A percentile compares a stretch with the other conserved stretches of the same genome.
phyloP scores from a whole-genome alignment of 2,888 invertebrate species.

The Zhuqinia jingwanae region DNA sequence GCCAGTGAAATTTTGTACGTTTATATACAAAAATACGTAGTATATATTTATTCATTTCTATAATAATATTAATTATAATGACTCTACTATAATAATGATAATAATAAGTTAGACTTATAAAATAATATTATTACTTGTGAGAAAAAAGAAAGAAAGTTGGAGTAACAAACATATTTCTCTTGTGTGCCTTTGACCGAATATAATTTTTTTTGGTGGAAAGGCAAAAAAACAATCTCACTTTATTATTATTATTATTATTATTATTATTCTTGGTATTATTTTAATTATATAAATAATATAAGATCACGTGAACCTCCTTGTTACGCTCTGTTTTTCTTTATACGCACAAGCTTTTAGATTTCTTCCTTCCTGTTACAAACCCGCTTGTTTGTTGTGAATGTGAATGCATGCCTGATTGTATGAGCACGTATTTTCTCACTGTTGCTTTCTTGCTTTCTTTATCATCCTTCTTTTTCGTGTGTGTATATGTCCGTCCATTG shows the following conservation, averaged over 20 bases:
- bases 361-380: background rate
- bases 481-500: background rate
- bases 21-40: background rate
- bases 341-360: background rate
- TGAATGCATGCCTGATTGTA: too few species aligned
- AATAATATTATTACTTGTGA: background rate
- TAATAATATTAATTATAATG: background rate
- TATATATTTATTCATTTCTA: background rate
- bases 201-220: too few species aligned
- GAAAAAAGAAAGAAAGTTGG: background rate
- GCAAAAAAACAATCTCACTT: background rate
- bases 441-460: too few species aligned
- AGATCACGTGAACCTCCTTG: background rate
- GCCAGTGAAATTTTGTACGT: too few species aligned
- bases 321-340: conserved; percentile 7
- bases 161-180: background rate
- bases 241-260: background rate
- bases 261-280: background rate
- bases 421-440: too few species aligned
- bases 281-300: conserved; percentile 35
- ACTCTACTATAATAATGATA: conserved; percentile 2
- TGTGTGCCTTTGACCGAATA: too few species aligned
- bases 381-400: too few species aligned
- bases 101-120: conserved; percentile 11
- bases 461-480: too few species aligned